phyloP scores from a whole-genome alignment of 2,888 invertebrate genomes.

The Agrotis ipsilon region DNA sequence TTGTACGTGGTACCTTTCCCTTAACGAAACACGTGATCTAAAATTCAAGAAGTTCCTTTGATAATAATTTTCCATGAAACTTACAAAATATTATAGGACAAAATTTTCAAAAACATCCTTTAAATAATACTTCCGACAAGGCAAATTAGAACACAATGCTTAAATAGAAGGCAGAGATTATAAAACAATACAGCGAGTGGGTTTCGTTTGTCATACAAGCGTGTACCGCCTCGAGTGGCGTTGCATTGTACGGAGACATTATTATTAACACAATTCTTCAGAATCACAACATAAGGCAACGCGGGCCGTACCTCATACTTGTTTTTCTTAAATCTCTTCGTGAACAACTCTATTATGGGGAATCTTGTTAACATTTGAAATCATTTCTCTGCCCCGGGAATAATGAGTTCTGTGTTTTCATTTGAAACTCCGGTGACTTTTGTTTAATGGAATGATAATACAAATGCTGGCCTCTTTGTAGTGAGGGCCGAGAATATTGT shows the following conservation, averaged over 20 bases:
- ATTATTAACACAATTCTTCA: conserved; percentile 79
- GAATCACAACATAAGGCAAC: conserved; percentile 75
- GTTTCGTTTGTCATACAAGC: conserved; percentile 63
- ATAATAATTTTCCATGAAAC: neutral
- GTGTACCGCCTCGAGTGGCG: conserved; percentile 60
- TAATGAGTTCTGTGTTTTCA: conserved; percentile 91
- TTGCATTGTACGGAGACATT: conserved; percentile 59
- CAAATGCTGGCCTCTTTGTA: conserved; percentile 89
- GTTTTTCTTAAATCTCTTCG: conserved; percentile 90
- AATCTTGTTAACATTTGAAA: conserved; percentile 91
- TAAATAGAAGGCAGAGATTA: conserved; percentile 67
- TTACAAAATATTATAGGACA: neutral
- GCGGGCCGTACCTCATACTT: conserved; percentile 75
- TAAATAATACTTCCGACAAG: conserved; percentile 20
- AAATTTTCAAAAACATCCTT: conserved; percentile 14
- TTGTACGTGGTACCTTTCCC: conserved; percentile 24
- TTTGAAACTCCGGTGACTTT: conserved; percentile 90
- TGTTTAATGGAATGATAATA: conserved; percentile 91
- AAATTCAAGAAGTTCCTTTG: conserved; percentile 8
- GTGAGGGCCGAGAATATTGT: conserved; percentile 87
- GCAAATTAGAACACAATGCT: conserved; percentile 56
- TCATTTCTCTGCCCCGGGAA: conserved; percentile 88
- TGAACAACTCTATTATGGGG: conserved; percentile 89
- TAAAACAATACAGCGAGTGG: conserved; percentile 70
- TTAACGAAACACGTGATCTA: conserved; percentile 7